phyloP scores from a whole-genome alignment of 2,797 vertebrate genomes.

The Glossophaga mutica region DNA sequence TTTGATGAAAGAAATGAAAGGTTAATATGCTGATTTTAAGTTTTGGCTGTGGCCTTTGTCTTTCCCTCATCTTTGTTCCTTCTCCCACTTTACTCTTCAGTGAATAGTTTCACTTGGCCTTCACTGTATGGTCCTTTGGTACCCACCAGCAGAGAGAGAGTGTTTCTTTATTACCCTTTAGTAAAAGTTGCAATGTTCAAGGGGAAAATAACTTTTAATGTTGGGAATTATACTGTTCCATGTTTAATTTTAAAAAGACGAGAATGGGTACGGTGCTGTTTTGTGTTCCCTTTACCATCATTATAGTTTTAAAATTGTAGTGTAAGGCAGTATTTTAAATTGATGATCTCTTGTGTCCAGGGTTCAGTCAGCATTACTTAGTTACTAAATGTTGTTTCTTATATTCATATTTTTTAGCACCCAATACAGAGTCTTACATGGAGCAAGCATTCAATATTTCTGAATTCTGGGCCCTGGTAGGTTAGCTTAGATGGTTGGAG shows the following conservation, averaged over 20 bases:
- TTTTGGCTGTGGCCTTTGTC: neutral
- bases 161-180: neutral
- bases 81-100: neutral
- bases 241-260: neutral
- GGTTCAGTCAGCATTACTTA: neutral
- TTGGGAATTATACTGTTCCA: neutral
- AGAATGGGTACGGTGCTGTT: neutral
- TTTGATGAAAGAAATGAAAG: conserved; percentile 6
- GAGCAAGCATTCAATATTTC: neutral
- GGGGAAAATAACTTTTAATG: neutral
- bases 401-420: neutral
- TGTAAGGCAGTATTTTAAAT: neutral
- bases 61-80: neutral
- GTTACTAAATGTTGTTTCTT: neutral
- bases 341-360: neutral
- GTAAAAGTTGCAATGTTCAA: conserved; percentile 1
- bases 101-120: neutral
- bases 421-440: neutral
- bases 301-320: neutral
- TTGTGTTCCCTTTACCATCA: neutral
- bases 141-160: neutral
- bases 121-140: neutral
- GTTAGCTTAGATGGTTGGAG: no score
- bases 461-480: neutral
- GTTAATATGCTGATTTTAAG: neutral